phyloP scores from a whole-genome alignment of 1,140 invertebrate genomes.

The Macrocentrus cingulum region DNA sequence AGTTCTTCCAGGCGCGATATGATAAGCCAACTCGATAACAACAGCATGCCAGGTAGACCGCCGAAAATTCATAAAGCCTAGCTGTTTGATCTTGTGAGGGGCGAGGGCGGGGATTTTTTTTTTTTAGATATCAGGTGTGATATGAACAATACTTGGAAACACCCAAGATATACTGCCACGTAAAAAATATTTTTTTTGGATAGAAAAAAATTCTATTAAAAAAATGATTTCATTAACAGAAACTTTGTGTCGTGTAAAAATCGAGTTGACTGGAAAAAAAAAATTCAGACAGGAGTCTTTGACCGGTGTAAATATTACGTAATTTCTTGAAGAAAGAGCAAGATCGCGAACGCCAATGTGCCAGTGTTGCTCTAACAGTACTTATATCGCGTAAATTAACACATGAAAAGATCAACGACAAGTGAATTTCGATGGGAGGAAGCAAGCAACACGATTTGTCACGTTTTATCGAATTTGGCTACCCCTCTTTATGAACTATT shows the following conservation, averaged over 20 bases:
- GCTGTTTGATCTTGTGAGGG: constrained; percentile 11
- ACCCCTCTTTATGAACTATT: no score
- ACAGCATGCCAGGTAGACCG: constrained; percentile 34
- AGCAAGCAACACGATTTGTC: neutral
- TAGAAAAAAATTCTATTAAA: no score
- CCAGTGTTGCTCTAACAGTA: constrained; percentile 21
- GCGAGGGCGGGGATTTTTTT: constrained; percentile 1
- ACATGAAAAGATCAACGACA: constrained; percentile 44
- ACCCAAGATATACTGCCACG: no score
- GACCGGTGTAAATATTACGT: constrained; percentile 25
- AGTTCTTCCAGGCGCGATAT: constrained; percentile 30
- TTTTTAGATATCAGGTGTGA: constrained; percentile 11
- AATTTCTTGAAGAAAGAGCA: constrained; percentile 13
- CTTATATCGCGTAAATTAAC: constrained; percentile 32
- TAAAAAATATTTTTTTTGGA: no score
- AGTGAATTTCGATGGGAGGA: constrained; percentile 27
- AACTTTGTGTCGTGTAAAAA: neutral
- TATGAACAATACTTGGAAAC: neutral
- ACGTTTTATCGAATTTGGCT: no score
- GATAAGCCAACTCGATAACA: constrained; percentile 32
- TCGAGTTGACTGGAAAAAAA: neutral
- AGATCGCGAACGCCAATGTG: constrained; percentile 2
- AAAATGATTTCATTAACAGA: no score
- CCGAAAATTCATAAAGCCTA: constrained; percentile 24
- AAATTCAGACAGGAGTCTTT: neutral